A percentile compares a stretch with the other conserved stretches of the same genome.
phyloP scores from a whole-genome alignment of 2,797 vertebrate genomes.

The Columba guinea region DNA sequence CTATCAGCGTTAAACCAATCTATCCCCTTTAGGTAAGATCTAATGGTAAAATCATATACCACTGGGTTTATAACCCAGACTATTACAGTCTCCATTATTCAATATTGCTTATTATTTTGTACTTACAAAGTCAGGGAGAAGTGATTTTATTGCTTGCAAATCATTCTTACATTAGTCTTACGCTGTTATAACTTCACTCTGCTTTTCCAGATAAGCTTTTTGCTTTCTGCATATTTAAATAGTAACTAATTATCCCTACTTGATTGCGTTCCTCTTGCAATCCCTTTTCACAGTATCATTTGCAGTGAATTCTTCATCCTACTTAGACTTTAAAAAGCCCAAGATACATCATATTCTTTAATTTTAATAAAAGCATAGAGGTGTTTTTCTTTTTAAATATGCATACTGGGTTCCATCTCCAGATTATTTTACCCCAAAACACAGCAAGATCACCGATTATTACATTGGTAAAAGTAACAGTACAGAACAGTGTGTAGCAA shows the following conservation, averaged over 20 bases:
- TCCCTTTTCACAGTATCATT: conserved; percentile 54
- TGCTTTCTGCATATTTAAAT: conserved; percentile 66
- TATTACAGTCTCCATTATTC: conserved; percentile 44
- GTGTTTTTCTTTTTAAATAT: not conserved
- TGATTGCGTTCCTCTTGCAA: conserved; percentile 60
- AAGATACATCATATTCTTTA: conserved; percentile 19
- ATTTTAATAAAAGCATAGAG: conserved; percentile 17
- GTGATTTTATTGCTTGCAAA: conserved; percentile 35
- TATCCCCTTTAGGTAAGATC: conserved; percentile 22
- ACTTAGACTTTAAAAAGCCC: conserved; percentile 20
- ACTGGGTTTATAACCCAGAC: conserved; percentile 5
- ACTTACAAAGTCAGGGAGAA: conserved; percentile 41
- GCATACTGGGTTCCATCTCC: not conserved
- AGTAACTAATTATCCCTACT: conserved; percentile 53
- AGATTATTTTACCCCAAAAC: not conserved
- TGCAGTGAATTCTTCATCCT: conserved; percentile 37
- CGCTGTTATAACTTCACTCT: not conserved
- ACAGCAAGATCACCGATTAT: not conserved
- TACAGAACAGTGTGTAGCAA: not conserved
- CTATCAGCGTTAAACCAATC: conserved; percentile 3
- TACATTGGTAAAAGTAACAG: conserved; percentile 7
- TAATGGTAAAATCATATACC: conserved; percentile 21
- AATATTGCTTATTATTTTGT: conserved; percentile 36
- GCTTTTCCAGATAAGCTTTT: conserved; percentile 50
- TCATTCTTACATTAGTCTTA: conserved; percentile 40